Percentiles rank a stretch among this genome's conserved stretches.
Conservation (phyloP, 2,113 vertebrate species). For the Psilopogon haemacephalus region DNA sequence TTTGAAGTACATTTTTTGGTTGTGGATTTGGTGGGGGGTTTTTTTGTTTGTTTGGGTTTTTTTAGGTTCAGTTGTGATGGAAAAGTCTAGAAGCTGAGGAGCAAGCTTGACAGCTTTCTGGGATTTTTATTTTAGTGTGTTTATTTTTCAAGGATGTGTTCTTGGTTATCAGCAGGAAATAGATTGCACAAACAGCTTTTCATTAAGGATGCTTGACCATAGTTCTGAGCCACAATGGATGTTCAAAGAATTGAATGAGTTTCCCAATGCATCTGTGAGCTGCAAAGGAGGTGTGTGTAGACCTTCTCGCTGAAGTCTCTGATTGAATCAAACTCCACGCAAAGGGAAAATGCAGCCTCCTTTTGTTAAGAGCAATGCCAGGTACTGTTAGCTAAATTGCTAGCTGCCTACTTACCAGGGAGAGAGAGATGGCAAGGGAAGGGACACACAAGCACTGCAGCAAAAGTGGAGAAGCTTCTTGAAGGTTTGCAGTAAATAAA, state of each 20-base stretch:
- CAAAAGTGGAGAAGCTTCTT: not conserved
- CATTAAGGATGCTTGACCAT: conserved; percentile 50
- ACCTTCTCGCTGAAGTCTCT: conserved; percentile 16
- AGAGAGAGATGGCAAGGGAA: not conserved
- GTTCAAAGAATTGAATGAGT: conserved; percentile 40
- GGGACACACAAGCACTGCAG: not conserved
- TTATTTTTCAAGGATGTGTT: conserved; percentile 36
- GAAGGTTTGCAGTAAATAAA: not conserved
- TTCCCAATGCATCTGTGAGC: not conserved
- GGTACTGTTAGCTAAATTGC: not conserved
- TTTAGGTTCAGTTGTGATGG: not conserved
- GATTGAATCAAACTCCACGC: conserved; percentile 5
- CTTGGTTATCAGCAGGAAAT: conserved; percentile 47
- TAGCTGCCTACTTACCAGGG: not conserved
- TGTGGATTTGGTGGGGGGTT: too few relatives aligned
- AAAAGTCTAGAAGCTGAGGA: conserved; percentile 4
- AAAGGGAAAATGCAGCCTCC: not conserved
- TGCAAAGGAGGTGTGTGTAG: not conserved
- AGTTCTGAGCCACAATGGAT: conserved; percentile 22
- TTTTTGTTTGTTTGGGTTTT: not conserved
- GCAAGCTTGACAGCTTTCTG: not conserved
- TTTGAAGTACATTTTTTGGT: not conserved
- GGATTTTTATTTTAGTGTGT: conserved; percentile 42
- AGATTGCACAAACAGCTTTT: conserved; percentile 38
- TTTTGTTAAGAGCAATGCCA: conserved; percentile 53